phyloP scores from a whole-genome alignment of 2,113 vertebrate species.

The Sylvilagus bachmani region DNA sequence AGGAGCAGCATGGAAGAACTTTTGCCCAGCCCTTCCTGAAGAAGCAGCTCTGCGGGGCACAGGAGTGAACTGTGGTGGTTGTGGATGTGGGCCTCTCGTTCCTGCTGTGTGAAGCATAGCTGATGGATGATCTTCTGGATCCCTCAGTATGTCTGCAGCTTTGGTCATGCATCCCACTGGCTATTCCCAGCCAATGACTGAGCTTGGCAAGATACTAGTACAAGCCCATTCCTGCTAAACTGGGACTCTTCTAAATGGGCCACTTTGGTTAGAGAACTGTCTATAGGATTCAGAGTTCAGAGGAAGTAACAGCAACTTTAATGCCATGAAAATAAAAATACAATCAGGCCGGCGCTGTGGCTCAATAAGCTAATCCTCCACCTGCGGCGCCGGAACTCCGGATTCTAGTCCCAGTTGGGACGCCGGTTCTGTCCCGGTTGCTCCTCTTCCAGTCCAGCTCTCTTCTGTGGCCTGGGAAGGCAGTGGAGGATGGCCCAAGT shows the following conservation, averaged over 20 bases:
- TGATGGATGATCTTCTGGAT: not conserved
- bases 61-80: not conserved
- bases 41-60: not conserved
- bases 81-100: slow-evolving; percentile 1
- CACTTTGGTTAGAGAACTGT: slow-evolving; percentile 14
- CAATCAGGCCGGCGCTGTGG: not conserved
- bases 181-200: not conserved
- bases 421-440: no score
- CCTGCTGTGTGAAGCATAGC: not conserved
- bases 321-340: slow-evolving; percentile 29
- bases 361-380: no score
- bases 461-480: no score
- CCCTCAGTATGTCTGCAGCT: not conserved
- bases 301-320: not conserved
- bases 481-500: no score
- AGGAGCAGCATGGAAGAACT: not conserved
- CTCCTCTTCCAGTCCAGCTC: no score
- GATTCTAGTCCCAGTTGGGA: no score
- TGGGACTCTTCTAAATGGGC: not conserved
- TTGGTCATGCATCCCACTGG: not conserved
- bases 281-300: not conserved
- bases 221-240: not conserved
- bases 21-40: not conserved
- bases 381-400: no score
- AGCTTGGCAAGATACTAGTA: not conserved